Conservation (phyloP, 2,797 vertebrate species). For the Coluber constrictor region DNA sequence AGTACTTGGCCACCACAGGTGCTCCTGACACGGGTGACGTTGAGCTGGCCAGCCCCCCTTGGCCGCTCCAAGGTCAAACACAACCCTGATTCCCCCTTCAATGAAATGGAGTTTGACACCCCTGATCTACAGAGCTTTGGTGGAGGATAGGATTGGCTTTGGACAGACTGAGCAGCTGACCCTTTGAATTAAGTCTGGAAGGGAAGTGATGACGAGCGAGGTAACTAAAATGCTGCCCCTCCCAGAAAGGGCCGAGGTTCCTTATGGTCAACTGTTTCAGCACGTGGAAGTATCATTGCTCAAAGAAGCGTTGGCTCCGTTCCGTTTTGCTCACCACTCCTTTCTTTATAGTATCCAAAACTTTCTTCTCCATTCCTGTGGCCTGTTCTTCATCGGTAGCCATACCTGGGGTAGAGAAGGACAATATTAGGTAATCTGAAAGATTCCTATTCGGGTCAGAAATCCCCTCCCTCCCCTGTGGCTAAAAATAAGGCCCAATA, state of each 20-base stretch:
- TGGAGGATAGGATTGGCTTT: neutral
- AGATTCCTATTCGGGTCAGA: neutral
- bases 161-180: too few relatives aligned
- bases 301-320: too few relatives aligned
- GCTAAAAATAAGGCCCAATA: neutral
- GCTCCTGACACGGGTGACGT: too few relatives aligned
- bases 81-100: too few relatives aligned
- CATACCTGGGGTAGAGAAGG: slow-evolving; percentile 55
- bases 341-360: too few relatives aligned
- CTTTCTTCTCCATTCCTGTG: too few relatives aligned
- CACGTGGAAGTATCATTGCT: neutral
- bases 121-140: neutral
- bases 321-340: slow-evolving; percentile 43
- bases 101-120: too few relatives aligned
- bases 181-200: neutral
- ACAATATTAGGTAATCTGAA: neutral
- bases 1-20: too few relatives aligned
- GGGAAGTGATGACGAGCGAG: neutral
- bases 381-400: too few relatives aligned
- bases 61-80: too few relatives aligned
- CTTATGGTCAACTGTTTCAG: neutral
- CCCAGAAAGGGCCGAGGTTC: neutral
- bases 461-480: too few relatives aligned
- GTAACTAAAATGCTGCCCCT: neutral
- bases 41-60: too few relatives aligned